Evolutionary conservation across 2,113 vertebrate species (phyloP), one percentile per base, ranked within the genome.

Genomic region (Carollia perspicillata): DNA sequence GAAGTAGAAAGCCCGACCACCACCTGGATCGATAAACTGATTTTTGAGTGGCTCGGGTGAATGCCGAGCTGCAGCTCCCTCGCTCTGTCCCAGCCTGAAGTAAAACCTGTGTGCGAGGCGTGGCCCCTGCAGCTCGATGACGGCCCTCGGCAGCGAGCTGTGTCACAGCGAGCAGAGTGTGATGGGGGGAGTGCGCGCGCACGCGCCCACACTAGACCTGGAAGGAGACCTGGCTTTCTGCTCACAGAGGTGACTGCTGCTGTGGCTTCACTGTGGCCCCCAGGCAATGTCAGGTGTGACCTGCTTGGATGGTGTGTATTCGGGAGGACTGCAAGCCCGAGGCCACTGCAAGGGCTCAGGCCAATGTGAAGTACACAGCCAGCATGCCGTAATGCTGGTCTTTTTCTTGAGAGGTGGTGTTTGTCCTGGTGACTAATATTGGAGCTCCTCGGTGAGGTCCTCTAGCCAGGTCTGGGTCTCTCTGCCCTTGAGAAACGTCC

Each of bases 171-270:
- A 42, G 17, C 13, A 13, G 37, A 0, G 26, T 13, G 4, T 40
- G 26, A 8, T 1, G 4, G 17, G 40, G 44, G 37, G 42, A 17
- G 65, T 3, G 12, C 0, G 2, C 14, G 0, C 2, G 0, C 4
- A 2, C 0, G 1, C 5, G 0, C 3, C 5, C n/a, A 28, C 30
- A 28, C 20, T 6, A 33, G 14, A 65, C 28, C 47, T 0, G 28
- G 12, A 55, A 30, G 44, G 30, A 26, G 49, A 51, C 23, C 0
- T 0, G 42, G 22, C 28, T 72, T 37, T 66, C 49, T 77, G 75
- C 81, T 37, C 14, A 13, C 69, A 33, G 1, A 53, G 40, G 40
- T 30, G 14, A 77, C 75, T 6, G n/a, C 83, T n/a, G 5, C n/a
- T 2, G 0, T 53, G 47, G 68, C 49, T 63, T 30, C 13, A 0